Percentiles rank a stretch among this genome's conserved stretches.
These are phyloP conservation scores for Cepaea hortensis DNA, from an alignment of 2,888 invertebrate genomes.

Conservation along the genomic window DNA sequence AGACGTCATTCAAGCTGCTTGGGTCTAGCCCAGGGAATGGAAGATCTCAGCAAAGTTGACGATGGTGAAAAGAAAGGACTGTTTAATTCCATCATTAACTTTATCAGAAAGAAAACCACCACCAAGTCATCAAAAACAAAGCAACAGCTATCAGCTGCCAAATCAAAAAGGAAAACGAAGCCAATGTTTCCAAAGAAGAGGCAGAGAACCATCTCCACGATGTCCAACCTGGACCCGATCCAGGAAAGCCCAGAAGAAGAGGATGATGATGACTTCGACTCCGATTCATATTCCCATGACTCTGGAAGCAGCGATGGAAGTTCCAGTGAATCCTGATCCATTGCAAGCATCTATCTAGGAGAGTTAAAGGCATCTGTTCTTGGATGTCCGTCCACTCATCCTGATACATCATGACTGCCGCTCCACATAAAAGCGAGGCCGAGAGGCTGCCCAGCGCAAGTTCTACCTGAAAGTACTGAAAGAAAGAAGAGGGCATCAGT, in stretches of 20 bases:
- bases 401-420: neutral
- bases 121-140: conserved; percentile 34
- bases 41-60: conserved; percentile 52
- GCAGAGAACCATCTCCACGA: conserved; percentile 69
- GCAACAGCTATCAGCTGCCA: conserved; percentile 48
- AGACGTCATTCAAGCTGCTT: conserved; percentile 45
- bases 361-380: neutral
- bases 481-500: neutral
- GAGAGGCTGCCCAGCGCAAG: neutral
- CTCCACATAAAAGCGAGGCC: neutral
- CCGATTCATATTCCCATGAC: conserved; percentile 65
- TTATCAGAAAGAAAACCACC: conserved; percentile 61
- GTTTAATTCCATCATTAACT: conserved; percentile 65
- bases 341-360: conserved; percentile 37
- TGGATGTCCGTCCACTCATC: neutral
- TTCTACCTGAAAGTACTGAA: neutral
- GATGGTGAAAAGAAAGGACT: conserved; percentile 68
- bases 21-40: conserved; percentile 49
- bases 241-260: conserved; percentile 72
- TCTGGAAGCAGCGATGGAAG: conserved; percentile 53
- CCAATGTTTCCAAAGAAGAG: conserved; percentile 66
- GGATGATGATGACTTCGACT: conserved; percentile 62
- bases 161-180: conserved; percentile 68
- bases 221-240: conserved; percentile 72
- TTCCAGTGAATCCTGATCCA: conserved; percentile 52